These are phyloP conservation scores for Stomatorhinus ivindoensis DNA, from an alignment of 2,113 vertebrate species.

Conservation along the genomic window DNA sequence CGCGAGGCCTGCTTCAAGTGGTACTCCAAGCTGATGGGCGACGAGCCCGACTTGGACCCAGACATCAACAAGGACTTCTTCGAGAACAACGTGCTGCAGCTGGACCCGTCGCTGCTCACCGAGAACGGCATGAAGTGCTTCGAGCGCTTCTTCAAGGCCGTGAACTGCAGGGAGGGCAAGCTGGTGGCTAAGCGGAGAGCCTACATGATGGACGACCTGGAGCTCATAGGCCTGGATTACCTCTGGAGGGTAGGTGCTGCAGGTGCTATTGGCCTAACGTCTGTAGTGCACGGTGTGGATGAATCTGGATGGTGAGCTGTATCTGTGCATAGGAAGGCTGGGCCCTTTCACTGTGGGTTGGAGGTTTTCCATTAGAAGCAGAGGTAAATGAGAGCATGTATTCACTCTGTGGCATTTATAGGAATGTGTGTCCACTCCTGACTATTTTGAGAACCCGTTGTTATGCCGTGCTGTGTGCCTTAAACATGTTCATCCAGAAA, in stretches of 20 bases:
- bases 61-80: constrained; percentile 99
- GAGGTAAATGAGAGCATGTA: neutral
- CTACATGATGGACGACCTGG: constrained; percentile 99
- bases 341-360: neutral
- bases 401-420: neutral
- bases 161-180: constrained; percentile 98
- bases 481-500: neutral
- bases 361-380: neutral
- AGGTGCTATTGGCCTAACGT: too few species aligned
- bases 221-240: constrained; percentile 97
- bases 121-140: constrained; percentile 99
- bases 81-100: constrained; percentile 97
- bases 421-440: neutral
- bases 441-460: neutral
- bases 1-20: constrained; percentile 99
- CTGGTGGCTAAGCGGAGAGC: constrained; percentile 93
- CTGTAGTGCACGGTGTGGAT: neutral
- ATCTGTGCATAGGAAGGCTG: neutral
- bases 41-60: constrained; percentile 96
- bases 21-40: constrained; percentile 99
- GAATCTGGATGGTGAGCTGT: neutral
- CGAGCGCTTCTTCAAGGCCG: constrained; percentile 98
- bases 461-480: neutral
- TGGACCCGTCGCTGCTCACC: constrained; percentile 94
- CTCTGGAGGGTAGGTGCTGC: constrained; percentile 88